A percentile compares a stretch with the other conserved stretches of the same genome.
These are phyloP conservation scores for Morone saxatilis DNA, from an alignment of 2,113 vertebrate genomes.

Conservation along the genomic window DNA sequence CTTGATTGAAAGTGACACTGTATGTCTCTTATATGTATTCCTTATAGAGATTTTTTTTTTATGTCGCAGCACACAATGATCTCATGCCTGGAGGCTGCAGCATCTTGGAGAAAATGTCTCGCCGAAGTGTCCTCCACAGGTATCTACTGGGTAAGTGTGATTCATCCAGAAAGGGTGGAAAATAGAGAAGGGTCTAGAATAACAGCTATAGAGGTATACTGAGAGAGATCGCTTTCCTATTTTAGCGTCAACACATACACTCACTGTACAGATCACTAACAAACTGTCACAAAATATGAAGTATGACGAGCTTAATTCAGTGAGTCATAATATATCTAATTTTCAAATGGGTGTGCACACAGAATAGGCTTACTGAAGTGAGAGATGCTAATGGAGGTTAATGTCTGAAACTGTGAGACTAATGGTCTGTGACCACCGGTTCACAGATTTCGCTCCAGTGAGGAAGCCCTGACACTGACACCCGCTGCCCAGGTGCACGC, in stretches of 20 bases:
- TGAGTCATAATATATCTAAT: slow-evolving; percentile 39
- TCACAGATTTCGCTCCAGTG: slow-evolving; percentile 10
- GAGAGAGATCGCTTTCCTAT: background rate
- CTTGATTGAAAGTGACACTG: slow-evolving; percentile 14
- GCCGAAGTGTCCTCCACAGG: slow-evolving; percentile 37
- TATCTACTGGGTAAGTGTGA: slow-evolving; percentile 34
- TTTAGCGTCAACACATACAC: slow-evolving; percentile 3
- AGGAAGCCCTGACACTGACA: slow-evolving; percentile 25
- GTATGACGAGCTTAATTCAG: slow-evolving; percentile 31
- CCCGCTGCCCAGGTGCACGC: slow-evolving; percentile 3
- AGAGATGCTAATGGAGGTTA: slow-evolving; percentile 49
- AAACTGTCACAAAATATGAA: slow-evolving; percentile 41
- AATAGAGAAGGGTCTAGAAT: background rate
- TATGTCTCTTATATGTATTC: slow-evolving; percentile 1
- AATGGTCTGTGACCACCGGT: slow-evolving; percentile 42
- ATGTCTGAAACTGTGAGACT: slow-evolving; percentile 53
- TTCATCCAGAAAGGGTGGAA: background rate
- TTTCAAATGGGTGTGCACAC: slow-evolving; percentile 28
- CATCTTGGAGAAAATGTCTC: slow-evolving; percentile 20
- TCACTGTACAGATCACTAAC: background rate
- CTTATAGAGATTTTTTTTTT: slow-evolving; percentile 16
- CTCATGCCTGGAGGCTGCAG: slow-evolving; percentile 7
- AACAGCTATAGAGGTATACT: background rate
- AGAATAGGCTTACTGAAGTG: background rate
- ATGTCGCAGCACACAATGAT: slow-evolving; percentile 11